These are phyloP conservation scores for Graphium colonna DNA, from an alignment of 2,888 invertebrate species.

Conservation along the genomic window DNA sequence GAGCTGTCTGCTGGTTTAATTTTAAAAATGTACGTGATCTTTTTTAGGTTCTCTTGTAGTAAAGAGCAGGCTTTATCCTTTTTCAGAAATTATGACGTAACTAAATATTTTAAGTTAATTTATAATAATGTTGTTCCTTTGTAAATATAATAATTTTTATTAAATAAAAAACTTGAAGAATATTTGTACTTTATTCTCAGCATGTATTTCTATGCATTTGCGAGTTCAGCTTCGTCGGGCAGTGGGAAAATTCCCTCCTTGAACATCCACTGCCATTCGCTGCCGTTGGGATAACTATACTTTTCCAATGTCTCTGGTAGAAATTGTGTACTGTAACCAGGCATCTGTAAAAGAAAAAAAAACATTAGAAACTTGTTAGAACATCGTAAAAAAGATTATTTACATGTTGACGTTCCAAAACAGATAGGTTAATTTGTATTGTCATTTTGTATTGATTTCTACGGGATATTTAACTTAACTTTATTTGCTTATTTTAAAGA, in stretches of 20 bases:
- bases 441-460: too few species aligned
- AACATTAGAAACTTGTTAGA: too few species aligned
- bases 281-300: constrained; percentile 89
- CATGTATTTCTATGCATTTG: constrained; percentile 41
- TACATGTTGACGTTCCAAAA: too few species aligned
- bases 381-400: too few species aligned
- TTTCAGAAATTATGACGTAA: constrained; percentile 11
- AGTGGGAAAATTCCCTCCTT: constrained; percentile 78
- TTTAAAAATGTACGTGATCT: too few species aligned
- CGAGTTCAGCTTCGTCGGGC: constrained; percentile 69
- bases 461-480: too few species aligned
- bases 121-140: background rate
- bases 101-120: background rate
- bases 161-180: background rate
- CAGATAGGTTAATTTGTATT: too few species aligned
- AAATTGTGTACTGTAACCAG: constrained; percentile 92
- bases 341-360: constrained; percentile 70
- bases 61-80: background rate
- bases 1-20: too few species aligned
- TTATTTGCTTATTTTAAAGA: too few species aligned
- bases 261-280: constrained; percentile 86
- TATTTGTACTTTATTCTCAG: background rate
- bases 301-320: constrained; percentile 83
- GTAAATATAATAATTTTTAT: constrained; percentile 4
- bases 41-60: too few species aligned